Percentiles rank a stretch among this genome's conserved stretches.
Evolutionary conservation across 2,113 vertebrate genomes (phyloP).

Genomic region (Pollachius pollachius): DNA sequence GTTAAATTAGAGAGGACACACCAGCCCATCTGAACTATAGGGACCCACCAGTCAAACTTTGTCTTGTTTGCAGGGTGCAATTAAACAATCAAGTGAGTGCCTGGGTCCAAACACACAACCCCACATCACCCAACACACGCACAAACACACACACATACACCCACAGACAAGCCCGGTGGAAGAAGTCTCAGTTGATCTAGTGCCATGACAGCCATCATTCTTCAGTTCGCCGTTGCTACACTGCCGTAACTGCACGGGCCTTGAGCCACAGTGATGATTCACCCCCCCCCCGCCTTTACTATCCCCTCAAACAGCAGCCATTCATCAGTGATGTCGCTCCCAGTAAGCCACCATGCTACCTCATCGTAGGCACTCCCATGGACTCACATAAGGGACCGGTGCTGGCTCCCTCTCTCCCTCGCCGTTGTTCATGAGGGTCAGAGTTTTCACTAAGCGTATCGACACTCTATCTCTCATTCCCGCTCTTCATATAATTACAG

Average conservation of each 20-base stretch:
- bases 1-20: conserved; percentile 4
- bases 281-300: not conserved
- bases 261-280: conserved; percentile 10
- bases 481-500: too few species aligned
- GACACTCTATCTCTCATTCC: too few species aligned
- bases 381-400: too few species aligned
- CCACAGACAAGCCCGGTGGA: not conserved
- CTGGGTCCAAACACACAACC: not conserved
- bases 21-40: not conserved
- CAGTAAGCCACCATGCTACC: not conserved
- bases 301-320: conserved; percentile 11
- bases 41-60: conserved; percentile 6
- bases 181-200: not conserved
- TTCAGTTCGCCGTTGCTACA: conserved; percentile 2
- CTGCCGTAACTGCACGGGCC: not conserved
- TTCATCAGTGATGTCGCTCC: conserved; percentile 20
- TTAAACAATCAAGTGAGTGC: not conserved
- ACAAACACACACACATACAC: not conserved
- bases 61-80: conserved; percentile 1
- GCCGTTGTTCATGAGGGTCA: too few species aligned
- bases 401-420: too few species aligned
- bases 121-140: conserved; percentile 9
- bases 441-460: too few species aligned
- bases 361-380: not conserved
- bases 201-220: conserved; percentile 15